phyloP scores from a whole-genome alignment of 1,140 invertebrate species.

The Radopholus similis region DNA sequence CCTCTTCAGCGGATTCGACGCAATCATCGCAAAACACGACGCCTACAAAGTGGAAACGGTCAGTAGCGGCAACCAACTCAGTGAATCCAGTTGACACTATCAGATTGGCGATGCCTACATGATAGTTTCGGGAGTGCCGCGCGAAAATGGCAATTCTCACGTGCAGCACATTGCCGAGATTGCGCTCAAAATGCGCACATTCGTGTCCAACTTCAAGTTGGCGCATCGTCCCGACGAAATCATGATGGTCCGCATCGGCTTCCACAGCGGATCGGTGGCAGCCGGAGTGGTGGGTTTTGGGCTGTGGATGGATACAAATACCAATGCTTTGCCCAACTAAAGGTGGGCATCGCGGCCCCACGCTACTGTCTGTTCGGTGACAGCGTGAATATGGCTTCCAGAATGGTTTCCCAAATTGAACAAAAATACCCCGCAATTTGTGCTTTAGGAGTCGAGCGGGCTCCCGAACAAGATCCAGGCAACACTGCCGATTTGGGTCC shows the following conservation, averaged over 20 bases:
- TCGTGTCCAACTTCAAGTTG: constrained; percentile 82
- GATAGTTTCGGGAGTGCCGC: constrained; percentile 78
- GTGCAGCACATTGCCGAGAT: constrained; percentile 71
- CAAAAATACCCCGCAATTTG: constrained; percentile 66
- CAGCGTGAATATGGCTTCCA: constrained; percentile 54
- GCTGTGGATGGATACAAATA: constrained; percentile 63
- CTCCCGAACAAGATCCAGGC: constrained; percentile 58
- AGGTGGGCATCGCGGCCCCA: constrained; percentile 60
- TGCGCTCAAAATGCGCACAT: constrained; percentile 73
- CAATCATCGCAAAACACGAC: constrained; percentile 58
- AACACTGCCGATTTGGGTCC: not conserved
- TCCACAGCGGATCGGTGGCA: constrained; percentile 82
- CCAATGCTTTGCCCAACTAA: constrained; percentile 75
- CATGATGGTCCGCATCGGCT: constrained; percentile 82
- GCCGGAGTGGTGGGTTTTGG: constrained; percentile 76
- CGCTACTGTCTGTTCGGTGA: constrained; percentile 75
- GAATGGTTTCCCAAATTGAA: constrained; percentile 50
- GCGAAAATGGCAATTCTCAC: constrained; percentile 71
- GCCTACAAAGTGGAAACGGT: constrained; percentile 54
- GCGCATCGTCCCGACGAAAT: constrained; percentile 75
- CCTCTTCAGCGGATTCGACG: constrained; percentile 57
- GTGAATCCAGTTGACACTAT: not conserved
- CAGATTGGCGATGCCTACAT: constrained; percentile 84
- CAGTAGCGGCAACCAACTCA: not conserved
- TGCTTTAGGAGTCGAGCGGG: constrained; percentile 48